Evolutionary conservation across 2,113 vertebrate genomes (phyloP), one percentile per base, ranked within the genome.

Genomic region (Acanthochromis polyacanthus): DNA sequence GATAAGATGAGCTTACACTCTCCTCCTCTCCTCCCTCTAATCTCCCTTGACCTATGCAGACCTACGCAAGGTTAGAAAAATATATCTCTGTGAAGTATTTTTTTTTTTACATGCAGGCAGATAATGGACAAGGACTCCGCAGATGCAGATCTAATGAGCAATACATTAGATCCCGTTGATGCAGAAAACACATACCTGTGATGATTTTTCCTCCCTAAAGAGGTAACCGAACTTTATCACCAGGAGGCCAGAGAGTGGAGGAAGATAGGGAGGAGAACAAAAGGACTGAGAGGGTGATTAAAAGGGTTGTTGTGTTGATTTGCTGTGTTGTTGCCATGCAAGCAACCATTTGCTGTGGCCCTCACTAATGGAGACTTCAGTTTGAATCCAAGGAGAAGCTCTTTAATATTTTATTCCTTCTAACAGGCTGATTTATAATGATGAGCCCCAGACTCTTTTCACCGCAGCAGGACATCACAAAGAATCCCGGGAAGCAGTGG

Each of bases 351-450:
- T 59, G 80, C 82, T 84, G 58, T 22, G 81, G 77, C 86, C 25
- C 84, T 81, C 83, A 58, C 88, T 94, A 94, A 94, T 94, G 89
- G 91, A 93, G 91, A 90, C 79, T 88, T 89, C 77, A 83, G 66
- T 81, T 87, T 60, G 75, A 91, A 91, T 91, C 86, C 77, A 73
- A 82, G 67, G 81, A 82, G 88, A 75, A 74, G 91, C 88, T 92
- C 87, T 93, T 95, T 91, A 94, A 93, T 91, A 67, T 93, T 89
- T 79, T 91, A 93, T 93, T 86, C 86, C 83, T 88, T 84, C 79
- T 86, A 90, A 93, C 86, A 73, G 86, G 85, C 82, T 94, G 93
- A 94, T 94, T 93, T 93, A 92, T 93, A 91, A 91, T 92, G 88
- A 94, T 91, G 90, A 90, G 82, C 70, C 51, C 40, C 69, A 76